Evolutionary conservation across 2,113 vertebrate genomes (phyloP).

Genomic region (Phylloscopus trochilus): DNA sequence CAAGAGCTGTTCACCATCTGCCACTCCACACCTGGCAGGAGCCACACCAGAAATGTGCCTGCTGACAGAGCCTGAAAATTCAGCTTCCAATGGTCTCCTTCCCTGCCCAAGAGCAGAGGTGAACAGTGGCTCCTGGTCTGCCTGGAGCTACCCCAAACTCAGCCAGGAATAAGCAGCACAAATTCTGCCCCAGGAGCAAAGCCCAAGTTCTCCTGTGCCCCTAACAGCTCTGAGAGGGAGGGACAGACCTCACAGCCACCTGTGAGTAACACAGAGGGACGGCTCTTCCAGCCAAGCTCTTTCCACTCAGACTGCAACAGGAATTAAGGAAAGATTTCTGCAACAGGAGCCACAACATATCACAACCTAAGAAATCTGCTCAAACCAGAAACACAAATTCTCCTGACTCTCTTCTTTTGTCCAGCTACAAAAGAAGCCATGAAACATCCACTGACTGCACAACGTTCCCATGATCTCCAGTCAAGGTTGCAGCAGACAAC

Average conservation of each 20-base stretch:
- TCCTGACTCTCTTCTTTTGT: neutral
- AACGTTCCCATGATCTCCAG: neutral
- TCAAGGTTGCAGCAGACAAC: neutral
- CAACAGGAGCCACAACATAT: neutral
- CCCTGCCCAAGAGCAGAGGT: neutral
- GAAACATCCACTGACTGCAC: neutral
- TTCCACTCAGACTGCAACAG: neutral
- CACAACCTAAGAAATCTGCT: neutral
- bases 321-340: neutral
- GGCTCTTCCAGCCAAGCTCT: neutral
- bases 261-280: rapidly evolving
- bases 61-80: neutral
- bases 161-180: neutral
- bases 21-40: neutral
- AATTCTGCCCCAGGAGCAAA: neutral
- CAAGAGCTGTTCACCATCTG: neutral
- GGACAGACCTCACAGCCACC: neutral
- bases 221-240: neutral
- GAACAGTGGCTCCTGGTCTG: neutral
- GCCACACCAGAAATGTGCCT: neutral
- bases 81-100: rapidly evolving
- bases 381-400: neutral
- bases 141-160: neutral
- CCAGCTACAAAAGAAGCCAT: neutral
- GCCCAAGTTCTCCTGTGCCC: neutral